Base-by-base conservation (phyloP, 2,797 vertebrate genomes). In the Lepidocolaptes lacrymiger region DNA sequence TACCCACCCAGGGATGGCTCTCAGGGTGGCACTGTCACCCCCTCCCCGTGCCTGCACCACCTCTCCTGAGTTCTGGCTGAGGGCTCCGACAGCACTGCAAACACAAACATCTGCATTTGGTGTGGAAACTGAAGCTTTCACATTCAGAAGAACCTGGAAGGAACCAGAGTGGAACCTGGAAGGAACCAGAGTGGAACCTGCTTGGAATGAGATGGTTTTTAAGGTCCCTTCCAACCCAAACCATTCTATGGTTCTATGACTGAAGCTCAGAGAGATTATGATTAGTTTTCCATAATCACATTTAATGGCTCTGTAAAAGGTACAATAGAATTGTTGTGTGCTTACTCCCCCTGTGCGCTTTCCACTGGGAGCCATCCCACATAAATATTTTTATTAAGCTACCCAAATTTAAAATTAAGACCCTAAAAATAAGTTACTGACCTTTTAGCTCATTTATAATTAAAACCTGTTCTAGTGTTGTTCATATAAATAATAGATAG, bases 381-480 rank as follows among this genome's bases (percentile, higher is more conserved):
- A 3, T 56, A 95, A 93, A 62, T 78, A 88, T 72, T 86, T 78
- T 73, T 41, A 86, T 52, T 71, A 78, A 95, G 66, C 10, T n/a
- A 88, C 62, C 77, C 55, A 79, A 78, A 93, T 95, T 75, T 77
- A 89, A 96, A 96, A 84, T 79, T 61, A 82, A 85, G 76, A 91
- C 91, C 93, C 92, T 94, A 96, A 96, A 97, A 97, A 93, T 91
- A 96, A 97, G 62, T 82, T 78, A 90, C 94, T 95, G 96, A 97
- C 95, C 96, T 97, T 98, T 96, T 76, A 90, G 91, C 80, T 98
- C 94, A 96, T 96, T 88, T 89, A 96, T 96, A 97, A 97, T 96
- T 96, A 95, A 97, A 97, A 82, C 63, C 66, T 56, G 20, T 94
- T 97, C 96, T 95, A 94, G 97, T 93, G 89, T 95, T 93, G 76